Evolutionary conservation across 2,888 invertebrate species (phyloP), one percentile per base, ranked within the genome.

Genomic region (Lasioglossum morio): DNA sequence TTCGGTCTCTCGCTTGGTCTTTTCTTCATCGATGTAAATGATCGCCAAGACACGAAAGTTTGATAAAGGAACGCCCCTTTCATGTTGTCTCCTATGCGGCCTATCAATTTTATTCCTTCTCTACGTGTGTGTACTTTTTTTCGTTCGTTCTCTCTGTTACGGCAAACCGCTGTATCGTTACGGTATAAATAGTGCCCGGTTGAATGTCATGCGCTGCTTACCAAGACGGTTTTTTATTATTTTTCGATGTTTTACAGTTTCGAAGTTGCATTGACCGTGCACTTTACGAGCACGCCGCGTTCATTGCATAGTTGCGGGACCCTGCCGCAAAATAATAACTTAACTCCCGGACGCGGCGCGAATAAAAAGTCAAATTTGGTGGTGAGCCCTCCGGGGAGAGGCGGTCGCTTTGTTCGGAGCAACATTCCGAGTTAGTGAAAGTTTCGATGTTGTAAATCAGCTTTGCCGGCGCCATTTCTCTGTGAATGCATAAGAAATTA

Each of bases 31-130:
- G 30, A 72, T 46, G 72, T 72, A 46, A 72, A 72, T 30, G 72
- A 72, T 72, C 43, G 40, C 57, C 40, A 10, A 27, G 77, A 84
- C 75, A 69, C 57, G 12, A 70, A 57, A 34, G 34, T 60, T 48
- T 34, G 84, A 84, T 84, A 78, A 84, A 60, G 60, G n/a, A 72
- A 84, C 77, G 78, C 60, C 84, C 57, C 75, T 75, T 75, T 53
- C 70, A 27, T 57, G 84, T 46, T 76, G 79, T 69, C 76, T 53
- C 40, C 79, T 79, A 79, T 85, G 63, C 75, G n/a, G 57, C 76
- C 66, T 80, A 84, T 84, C 79, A 84, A 79, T 84, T 84, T 80
- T 77, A 80, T 85, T 84, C 63, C 30, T 63, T 16, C 30, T 14
- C 16, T 37, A 34, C 53, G 27, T 57, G 53, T 27, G 27, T 8